Base-by-base conservation (phyloP, 2,888 invertebrate genomes). In the Nomada lathburiana region DNA sequence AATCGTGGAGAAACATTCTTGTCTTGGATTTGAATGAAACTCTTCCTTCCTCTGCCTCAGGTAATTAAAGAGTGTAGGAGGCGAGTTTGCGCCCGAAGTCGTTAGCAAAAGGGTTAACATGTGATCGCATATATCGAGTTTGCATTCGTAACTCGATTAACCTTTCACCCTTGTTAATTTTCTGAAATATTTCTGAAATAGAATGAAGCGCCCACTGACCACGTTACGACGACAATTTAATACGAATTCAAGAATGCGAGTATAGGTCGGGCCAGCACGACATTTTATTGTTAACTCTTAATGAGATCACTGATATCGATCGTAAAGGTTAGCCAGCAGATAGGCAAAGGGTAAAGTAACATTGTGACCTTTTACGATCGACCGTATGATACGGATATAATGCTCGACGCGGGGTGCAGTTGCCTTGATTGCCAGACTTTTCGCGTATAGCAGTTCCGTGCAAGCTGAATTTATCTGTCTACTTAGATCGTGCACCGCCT, bases 291-390 rank as follows among this genome's bases (percentile, higher is more conserved):
- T 88, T 88, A 88, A 86, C 79, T 80, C 68, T 78, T 86, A 88
- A 88, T 88, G 88, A 88, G 88, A 88, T 86, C 88, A 83, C 69
- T 86, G 88, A 88, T 88, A 88, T 29, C 79, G 84, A 88, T 88
- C 83, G 82, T 70, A 88, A 88, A 88, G 84, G 88, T 88, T 82
- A 83, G 62, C 26, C 73, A 59, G 74, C 76, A 82, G 86, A 88
- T 85, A 88, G 85, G 82, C 82, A 79, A 71, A 79, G 85, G 83
- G 80, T 83, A 80, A 82, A 88, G 86, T 84, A 88, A 83, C 85
- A 64, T 76, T 36, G 71, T 82, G 83, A 88, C 88, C 88, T 88
- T 87, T 86, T 82, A 59, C 86, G 84, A 88, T 86, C 84, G 84
- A 44, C 60, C 59, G 65, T 75, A 71, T 76, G 88, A 88, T 88